phyloP scores from a whole-genome alignment of 2,888 invertebrate genomes.

The Tetragnatha montana region DNA sequence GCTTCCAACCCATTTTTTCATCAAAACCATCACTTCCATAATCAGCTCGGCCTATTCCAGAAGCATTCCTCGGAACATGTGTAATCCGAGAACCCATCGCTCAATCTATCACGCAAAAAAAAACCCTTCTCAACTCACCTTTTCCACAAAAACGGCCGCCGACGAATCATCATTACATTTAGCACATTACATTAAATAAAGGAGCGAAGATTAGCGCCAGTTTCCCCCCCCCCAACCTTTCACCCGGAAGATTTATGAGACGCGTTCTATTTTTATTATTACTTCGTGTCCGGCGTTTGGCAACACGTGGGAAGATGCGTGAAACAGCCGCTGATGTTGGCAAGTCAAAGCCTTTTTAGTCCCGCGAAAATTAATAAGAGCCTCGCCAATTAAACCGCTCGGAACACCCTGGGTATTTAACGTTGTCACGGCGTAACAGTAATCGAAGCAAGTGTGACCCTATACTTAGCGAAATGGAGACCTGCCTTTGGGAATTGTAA shows the following conservation, averaged over 20 bases:
- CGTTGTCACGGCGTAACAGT: slow-evolving; percentile 40
- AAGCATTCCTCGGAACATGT: neutral
- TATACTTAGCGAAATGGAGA: slow-evolving; percentile 48
- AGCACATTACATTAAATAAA: slow-evolving; percentile 35
- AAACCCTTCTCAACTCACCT: neutral
- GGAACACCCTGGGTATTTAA: slow-evolving; percentile 57
- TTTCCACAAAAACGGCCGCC: neutral
- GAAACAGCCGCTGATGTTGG: slow-evolving; percentile 58
- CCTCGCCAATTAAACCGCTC: slow-evolving; percentile 39
- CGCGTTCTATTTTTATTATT: slow-evolving; percentile 14
- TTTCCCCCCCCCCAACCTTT: neutral
- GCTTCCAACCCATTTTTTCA: neutral
- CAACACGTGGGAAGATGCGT: slow-evolving; percentile 24
- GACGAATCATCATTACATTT: neutral
- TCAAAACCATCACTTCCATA: neutral
- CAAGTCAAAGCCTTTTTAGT: slow-evolving; percentile 67
- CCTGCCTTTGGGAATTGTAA: slow-evolving; percentile 54
- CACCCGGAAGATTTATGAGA: slow-evolving; percentile 50
- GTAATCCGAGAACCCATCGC: slow-evolving; percentile 3
- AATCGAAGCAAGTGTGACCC: slow-evolving; percentile 61
- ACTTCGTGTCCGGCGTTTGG: neutral
- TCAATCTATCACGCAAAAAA: slow-evolving; percentile 10
- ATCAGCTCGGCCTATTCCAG: neutral
- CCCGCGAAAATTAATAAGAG: slow-evolving; percentile 56
- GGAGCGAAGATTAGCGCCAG: slow-evolving; percentile 22